phyloP scores from a whole-genome alignment of 2,888 invertebrate genomes.

The Drosophila nigritarsus region DNA sequence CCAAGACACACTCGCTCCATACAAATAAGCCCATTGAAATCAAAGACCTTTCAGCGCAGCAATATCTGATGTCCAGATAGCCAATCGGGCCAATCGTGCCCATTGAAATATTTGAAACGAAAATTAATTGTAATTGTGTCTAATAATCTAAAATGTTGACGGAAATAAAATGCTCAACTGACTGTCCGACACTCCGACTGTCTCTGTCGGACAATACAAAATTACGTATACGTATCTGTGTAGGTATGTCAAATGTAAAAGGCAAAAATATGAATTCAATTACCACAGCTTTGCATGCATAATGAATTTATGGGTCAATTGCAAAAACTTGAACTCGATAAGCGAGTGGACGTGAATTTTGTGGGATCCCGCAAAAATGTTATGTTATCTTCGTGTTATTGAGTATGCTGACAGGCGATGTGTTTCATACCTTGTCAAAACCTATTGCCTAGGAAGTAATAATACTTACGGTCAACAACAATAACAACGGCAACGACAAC shows the following conservation, averaged over 20 bases:
- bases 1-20: conserved; percentile 3
- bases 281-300: conserved; percentile 75
- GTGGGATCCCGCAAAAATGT: conserved; percentile 38
- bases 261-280: conserved; percentile 64
- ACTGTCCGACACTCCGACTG: conserved; percentile 7
- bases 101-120: conserved; percentile 58
- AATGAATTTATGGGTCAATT: conserved; percentile 81
- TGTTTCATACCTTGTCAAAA: conserved; percentile 29
- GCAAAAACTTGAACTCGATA: conserved; percentile 76
- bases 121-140: conserved; percentile 77
- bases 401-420: conserved; percentile 50
- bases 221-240: conserved; percentile 48
- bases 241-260: conserved; percentile 65
- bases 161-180: conserved; percentile 57
- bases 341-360: conserved; percentile 46
- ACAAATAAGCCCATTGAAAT: conserved; percentile 50
- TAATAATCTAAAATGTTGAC: conserved; percentile 74
- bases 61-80: conserved; percentile 31
- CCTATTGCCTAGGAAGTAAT: conserved; percentile 71
- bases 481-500: conserved; percentile 13
- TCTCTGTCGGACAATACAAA: conserved; percentile 16
- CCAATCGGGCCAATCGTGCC: conserved; percentile 21
- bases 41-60: conserved; percentile 60
- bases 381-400: conserved; percentile 47
- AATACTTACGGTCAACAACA: conserved; percentile 15